A percentile compares a stretch with the other conserved stretches of the same genome.
phyloP scores from a whole-genome alignment of 92 coral and sea anemone species.

The Chrysogorgia sp. region DNA sequence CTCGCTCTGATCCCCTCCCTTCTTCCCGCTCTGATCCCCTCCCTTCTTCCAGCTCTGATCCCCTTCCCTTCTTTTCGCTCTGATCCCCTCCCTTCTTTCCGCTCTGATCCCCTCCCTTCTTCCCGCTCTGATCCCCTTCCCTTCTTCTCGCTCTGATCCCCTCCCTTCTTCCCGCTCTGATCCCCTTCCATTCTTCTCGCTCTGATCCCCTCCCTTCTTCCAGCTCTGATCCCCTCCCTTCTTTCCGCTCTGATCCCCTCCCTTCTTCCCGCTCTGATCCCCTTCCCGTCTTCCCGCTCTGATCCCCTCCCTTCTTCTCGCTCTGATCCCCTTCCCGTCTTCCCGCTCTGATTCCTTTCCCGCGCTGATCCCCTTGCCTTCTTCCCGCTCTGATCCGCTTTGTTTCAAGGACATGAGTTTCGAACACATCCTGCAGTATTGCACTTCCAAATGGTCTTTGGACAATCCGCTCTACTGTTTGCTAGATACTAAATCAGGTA shows the following conservation, averaged over 20 bases:
- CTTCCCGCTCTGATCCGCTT: background rate
- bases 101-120: too few species aligned
- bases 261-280: too few species aligned
- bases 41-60: background rate
- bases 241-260: too few species aligned
- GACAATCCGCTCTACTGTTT: slow-evolving; percentile 68
- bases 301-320: background rate
- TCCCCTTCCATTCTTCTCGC: too few species aligned
- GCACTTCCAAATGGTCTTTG: slow-evolving; percentile 69
- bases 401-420: slow-evolving; percentile 91
- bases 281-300: background rate
- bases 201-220: too few species aligned
- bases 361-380: background rate
- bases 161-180: too few species aligned
- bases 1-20: background rate
- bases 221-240: too few species aligned
- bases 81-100: too few species aligned
- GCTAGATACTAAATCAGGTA: slow-evolving; percentile 89
- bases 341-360: background rate
- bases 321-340: background rate
- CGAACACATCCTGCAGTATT: slow-evolving; percentile 79
- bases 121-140: too few species aligned
- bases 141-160: too few species aligned
- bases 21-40: background rate
- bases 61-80: background rate